These are phyloP conservation scores for Eurytoma adleriae DNA, from an alignment of 2,888 invertebrate species.

Conservation along the genomic window DNA sequence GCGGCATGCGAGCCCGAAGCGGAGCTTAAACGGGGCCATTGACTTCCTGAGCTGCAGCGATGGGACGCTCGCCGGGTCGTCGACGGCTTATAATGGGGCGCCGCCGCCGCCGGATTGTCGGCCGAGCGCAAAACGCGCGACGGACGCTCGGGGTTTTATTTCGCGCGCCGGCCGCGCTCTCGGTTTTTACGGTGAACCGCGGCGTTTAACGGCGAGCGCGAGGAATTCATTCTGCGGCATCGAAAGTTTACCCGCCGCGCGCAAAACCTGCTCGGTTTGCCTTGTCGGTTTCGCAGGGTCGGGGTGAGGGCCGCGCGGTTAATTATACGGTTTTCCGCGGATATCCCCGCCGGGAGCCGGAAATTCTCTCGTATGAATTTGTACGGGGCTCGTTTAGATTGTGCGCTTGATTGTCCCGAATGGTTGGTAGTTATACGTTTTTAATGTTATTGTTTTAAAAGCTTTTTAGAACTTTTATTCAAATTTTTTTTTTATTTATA, in stretches of 20 bases:
- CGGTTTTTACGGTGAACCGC: slow-evolving; percentile 75
- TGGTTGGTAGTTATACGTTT: too few relatives aligned
- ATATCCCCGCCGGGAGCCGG: background rate
- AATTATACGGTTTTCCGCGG: background rate
- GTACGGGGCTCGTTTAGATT: background rate
- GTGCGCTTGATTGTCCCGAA: background rate
- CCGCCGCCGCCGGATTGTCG: slow-evolving; percentile 56
- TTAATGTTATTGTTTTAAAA: too few relatives aligned
- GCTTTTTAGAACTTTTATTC: too few relatives aligned
- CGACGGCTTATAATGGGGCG: slow-evolving; percentile 64
- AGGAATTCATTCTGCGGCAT: background rate
- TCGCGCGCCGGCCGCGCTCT: slow-evolving; percentile 61
- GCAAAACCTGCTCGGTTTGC: slow-evolving; percentile 18
- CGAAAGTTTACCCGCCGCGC: slow-evolving; percentile 34
- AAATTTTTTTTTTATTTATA: too few relatives aligned
- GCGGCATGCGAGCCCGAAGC: background rate
- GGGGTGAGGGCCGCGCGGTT: background rate
- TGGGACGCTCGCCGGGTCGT: slow-evolving; percentile 33
- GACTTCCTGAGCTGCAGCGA: background rate
- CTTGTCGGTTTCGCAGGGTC: background rate
- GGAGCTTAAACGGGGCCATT: background rate
- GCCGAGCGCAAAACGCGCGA: slow-evolving; percentile 53
- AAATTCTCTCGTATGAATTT: background rate
- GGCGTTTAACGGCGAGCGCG: slow-evolving; percentile 29
- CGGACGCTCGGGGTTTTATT: slow-evolving; percentile 67